Base-by-base conservation (phyloP, 2,797 vertebrate genomes). In the Pteronotus mesoamericanus region DNA sequence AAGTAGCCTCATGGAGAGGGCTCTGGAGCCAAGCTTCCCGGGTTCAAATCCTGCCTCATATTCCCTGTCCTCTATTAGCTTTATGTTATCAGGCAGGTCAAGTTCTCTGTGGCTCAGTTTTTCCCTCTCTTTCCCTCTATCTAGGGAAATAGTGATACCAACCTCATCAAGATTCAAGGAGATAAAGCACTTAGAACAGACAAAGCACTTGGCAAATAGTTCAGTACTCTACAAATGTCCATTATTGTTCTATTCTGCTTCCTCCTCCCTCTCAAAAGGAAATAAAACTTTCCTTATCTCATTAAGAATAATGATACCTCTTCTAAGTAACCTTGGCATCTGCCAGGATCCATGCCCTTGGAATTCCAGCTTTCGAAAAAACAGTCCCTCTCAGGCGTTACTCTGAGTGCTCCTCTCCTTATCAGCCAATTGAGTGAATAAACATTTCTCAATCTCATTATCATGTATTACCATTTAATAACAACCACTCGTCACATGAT, bases 391-490 rank as follows among this genome's bases (percentile, higher is more conserved):
- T 22, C 21, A 85, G 79, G 15, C 5, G 18, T 75, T 83, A 26
- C 51, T 86, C 55, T 34, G 34, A 79, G 22, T 34, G 37, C 5
- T 89, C 21, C 9, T 21, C 44, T 89, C 39, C 71, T 89, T 89
- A n/a, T 21, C 19, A 6, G 22, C 18, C 26, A 66, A 21, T 83
- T 77, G 22, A 80, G 34, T 74, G n/a, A 89, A 86, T 78, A 75
- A 57, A 86, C 55, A 46, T 39, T 42, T 74, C 44, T 72, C 55
- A 44, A 8, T 77, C 19, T 84, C 22, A 57, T 79, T 91, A 86
- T 74, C 61, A n/a, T 88, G 61, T 94, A 86, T 94, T 55, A 61
- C 37, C 72, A 71, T 80, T 84, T 94, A 87, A 92, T 78, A 88
- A 44, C 74, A 93, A 14, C 48, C 34, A 87, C 6, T 83, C 42